These are phyloP conservation scores for Galagoides demidoff DNA, from an alignment of 2,797 vertebrate genomes.

Conservation along the genomic window DNA sequence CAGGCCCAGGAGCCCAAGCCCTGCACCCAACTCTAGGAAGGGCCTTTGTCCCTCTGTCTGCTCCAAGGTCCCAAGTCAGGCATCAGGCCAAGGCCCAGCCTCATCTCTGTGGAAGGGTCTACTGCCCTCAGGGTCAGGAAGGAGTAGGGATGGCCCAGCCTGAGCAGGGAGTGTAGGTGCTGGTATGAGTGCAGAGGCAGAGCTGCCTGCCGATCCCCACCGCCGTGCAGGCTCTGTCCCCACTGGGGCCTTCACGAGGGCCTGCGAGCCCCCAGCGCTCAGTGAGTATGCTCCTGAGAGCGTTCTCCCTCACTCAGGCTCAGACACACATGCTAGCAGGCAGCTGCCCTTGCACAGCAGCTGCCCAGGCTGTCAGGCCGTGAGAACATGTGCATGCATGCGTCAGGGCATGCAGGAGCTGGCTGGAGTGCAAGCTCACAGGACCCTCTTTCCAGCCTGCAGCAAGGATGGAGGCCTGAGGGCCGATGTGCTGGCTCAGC, in stretches of 20 bases:
- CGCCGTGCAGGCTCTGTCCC: neutral
- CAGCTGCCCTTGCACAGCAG: too few species aligned
- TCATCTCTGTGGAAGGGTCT: neutral
- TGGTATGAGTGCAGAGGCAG: too few species aligned
- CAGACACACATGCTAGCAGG: neutral
- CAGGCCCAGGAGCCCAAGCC: neutral
- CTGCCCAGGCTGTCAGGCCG: neutral
- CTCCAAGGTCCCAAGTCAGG: neutral
- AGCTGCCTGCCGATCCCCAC: neutral
- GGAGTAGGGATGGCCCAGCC: neutral
- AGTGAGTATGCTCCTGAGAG: neutral
- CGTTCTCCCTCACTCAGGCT: neutral
- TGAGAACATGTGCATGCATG: rapidly evolving
- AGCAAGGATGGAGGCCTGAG: neutral
- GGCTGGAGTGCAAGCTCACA: neutral
- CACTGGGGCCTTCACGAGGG: neutral
- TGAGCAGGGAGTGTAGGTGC: neutral
- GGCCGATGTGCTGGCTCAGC: neutral
- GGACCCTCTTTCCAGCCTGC: neutral
- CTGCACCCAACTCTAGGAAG: rapidly evolving
- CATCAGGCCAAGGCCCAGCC: neutral
- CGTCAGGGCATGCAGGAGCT: neutral
- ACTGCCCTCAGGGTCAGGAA: too few species aligned
- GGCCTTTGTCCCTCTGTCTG: neutral
- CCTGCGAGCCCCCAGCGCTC: neutral